phyloP scores from a whole-genome alignment of 2,888 invertebrate genomes.

The Thalpophila matura region DNA sequence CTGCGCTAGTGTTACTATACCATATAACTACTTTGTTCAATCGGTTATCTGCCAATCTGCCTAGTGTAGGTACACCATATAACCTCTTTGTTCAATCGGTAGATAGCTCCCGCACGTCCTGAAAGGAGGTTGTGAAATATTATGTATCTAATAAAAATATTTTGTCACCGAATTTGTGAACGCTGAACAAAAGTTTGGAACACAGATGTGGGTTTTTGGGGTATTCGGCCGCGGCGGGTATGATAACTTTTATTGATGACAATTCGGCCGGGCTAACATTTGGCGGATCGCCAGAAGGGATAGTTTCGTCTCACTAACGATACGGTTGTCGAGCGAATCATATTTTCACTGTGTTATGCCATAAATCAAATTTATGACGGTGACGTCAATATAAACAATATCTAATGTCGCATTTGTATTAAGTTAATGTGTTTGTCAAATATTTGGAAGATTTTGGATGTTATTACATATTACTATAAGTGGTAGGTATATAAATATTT shows the following conservation, averaged over 20 bases:
- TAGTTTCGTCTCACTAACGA: slow-evolving; percentile 75
- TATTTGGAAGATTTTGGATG: slow-evolving; percentile 38
- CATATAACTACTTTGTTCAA: slow-evolving; percentile 37
- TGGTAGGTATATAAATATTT: slow-evolving; percentile 23
- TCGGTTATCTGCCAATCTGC: too few relatives aligned
- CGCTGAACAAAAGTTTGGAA: slow-evolving; percentile 58
- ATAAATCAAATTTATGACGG: slow-evolving; percentile 63
- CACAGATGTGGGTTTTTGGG: slow-evolving; percentile 71
- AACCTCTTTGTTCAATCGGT: slow-evolving; percentile 37
- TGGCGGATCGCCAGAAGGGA: slow-evolving; percentile 79
- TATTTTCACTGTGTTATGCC: slow-evolving; percentile 60
- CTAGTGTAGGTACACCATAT: slow-evolving; percentile 15
- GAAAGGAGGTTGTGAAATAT: slow-evolving; percentile 45
- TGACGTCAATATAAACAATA: slow-evolving; percentile 59
- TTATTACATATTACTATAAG: slow-evolving; percentile 18
- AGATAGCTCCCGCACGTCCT: slow-evolving; percentile 26
- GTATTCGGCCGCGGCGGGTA: slow-evolving; percentile 69
- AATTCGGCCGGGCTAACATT: slow-evolving; percentile 73
- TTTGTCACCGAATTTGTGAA: slow-evolving; percentile 60
- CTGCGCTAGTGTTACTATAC: slow-evolving; percentile 27
- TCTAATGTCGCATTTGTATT: slow-evolving; percentile 57
- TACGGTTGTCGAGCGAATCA: slow-evolving; percentile 66
- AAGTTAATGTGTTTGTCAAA: slow-evolving; percentile 49
- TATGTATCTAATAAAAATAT: slow-evolving; percentile 59
- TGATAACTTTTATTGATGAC: slow-evolving; percentile 83